Evolutionary conservation across 2,888 invertebrate species (phyloP).

Genomic region (Polymixis flavicincta): DNA sequence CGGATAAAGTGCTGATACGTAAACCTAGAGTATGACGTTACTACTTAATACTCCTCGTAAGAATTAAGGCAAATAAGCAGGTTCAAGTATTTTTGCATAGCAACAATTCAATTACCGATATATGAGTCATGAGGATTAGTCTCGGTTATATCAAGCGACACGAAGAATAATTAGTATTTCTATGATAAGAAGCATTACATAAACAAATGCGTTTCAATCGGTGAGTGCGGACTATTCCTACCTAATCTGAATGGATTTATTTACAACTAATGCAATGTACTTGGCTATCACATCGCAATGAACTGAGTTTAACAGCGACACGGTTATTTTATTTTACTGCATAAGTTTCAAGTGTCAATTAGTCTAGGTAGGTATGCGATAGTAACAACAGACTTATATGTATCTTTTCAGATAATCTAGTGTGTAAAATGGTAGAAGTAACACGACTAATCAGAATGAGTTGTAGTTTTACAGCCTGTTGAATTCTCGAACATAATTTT

Average conservation of each 20-base stretch:
- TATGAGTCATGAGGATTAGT: conserved; percentile 31
- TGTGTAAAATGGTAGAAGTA: conserved; percentile 13
- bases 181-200: conserved; percentile 20
- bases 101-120: conserved; percentile 21
- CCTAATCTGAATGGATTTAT: conserved; percentile 45
- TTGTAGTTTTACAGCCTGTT: neutral
- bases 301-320: conserved; percentile 50
- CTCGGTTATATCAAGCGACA: conserved; percentile 16
- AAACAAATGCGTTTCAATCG: neutral
- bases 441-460: conserved; percentile 11
- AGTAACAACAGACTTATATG: conserved; percentile 5
- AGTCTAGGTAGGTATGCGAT: conserved; percentile 25
- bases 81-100: conserved; percentile 14
- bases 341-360: conserved; percentile 45
- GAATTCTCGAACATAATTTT: neutral
- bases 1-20: conserved; percentile 25
- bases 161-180: conserved; percentile 19
- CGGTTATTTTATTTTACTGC: conserved; percentile 56
- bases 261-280: conserved; percentile 35
- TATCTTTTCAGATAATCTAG: conserved; percentile 36
- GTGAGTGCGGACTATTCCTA: conserved; percentile 6
- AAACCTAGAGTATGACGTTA: conserved; percentile 6
- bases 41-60: neutral
- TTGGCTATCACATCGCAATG: conserved; percentile 44
- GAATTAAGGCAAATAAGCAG: conserved; percentile 1